A percentile compares a stretch with the other conserved stretches of the same genome.
These are phyloP conservation scores for Marisa cornuarietis DNA, from an alignment of 1,140 invertebrate species.

Conservation along the genomic window DNA sequence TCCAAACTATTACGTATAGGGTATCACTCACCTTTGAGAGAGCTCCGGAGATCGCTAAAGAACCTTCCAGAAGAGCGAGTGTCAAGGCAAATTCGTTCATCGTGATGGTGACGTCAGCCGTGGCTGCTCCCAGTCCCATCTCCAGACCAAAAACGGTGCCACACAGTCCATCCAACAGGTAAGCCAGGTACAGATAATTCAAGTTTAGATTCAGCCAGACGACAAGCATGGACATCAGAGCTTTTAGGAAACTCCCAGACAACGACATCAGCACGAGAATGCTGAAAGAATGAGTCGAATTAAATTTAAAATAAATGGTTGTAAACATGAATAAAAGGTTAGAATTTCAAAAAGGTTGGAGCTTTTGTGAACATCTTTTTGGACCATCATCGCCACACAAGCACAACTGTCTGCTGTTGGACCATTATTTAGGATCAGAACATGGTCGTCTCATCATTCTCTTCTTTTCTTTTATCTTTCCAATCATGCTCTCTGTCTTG, in stretches of 20 bases:
- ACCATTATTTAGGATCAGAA: too few relatives aligned
- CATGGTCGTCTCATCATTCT: too few relatives aligned
- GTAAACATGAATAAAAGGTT: too few relatives aligned
- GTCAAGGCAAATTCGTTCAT: conserved; percentile 5
- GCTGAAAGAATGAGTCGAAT: background rate
- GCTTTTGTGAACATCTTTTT: too few relatives aligned
- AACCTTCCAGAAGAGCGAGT: conserved; percentile 12
- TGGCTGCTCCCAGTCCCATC: conserved; percentile 13
- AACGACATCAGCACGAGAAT: conserved; percentile 7
- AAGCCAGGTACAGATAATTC: conserved; percentile 23
- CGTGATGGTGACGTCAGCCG: conserved; percentile 23
- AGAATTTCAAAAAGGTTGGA: too few relatives aligned
- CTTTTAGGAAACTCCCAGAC: conserved; percentile 7
- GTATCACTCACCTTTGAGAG: conserved; percentile 7
- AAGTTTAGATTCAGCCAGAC: conserved; percentile 16
- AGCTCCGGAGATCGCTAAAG: conserved; percentile 9
- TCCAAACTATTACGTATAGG: background rate
- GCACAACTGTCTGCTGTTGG: too few relatives aligned
- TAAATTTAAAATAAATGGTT: too few relatives aligned
- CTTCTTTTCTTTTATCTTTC: too few relatives aligned
- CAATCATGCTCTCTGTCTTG: too few relatives aligned
- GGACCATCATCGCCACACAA: too few relatives aligned
- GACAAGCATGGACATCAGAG: background rate
- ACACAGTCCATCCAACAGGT: conserved; percentile 19
- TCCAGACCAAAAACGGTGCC: conserved; percentile 19